These are phyloP conservation scores for Apis laboriosa DNA, from an alignment of 1,140 invertebrate genomes.

Conservation along the genomic window DNA sequence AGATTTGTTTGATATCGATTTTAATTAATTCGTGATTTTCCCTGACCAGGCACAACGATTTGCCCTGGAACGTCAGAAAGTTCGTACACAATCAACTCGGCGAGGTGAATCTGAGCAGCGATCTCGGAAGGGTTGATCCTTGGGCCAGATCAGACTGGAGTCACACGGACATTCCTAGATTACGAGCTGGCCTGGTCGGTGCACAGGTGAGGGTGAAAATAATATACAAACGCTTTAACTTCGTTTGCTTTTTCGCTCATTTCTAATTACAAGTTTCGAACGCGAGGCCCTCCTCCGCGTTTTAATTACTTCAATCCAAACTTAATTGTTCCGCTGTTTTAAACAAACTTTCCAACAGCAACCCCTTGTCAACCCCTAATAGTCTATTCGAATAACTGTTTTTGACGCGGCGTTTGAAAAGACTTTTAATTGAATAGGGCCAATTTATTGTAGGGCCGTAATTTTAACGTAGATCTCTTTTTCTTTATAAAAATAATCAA, in stretches of 20 bases:
- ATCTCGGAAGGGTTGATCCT: constrained; percentile 87
- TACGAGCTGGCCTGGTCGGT: constrained; percentile 90
- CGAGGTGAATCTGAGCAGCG: constrained; percentile 88
- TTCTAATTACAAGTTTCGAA: background rate
- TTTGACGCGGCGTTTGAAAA: background rate
- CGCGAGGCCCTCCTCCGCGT: background rate
- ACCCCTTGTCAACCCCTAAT: background rate
- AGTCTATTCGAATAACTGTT: background rate
- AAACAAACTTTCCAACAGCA: constrained; percentile 4
- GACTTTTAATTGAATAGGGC: background rate
- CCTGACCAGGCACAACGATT: constrained; percentile 89
- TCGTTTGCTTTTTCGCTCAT: constrained; percentile 10
- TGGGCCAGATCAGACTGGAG: constrained; percentile 91
- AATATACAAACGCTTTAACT: background rate
- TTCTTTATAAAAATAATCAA: background rate
- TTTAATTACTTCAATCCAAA: constrained; percentile 6
- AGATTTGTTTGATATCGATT: background rate
- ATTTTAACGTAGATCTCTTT: too few species aligned
- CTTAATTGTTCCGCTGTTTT: constrained; percentile 19
- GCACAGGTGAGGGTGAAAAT: constrained; percentile 83
- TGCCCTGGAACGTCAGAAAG: constrained; percentile 92
- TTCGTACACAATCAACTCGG: constrained; percentile 91
- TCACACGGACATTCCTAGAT: constrained; percentile 93
- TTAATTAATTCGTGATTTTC: background rate
- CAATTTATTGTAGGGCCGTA: too few species aligned